Base-by-base conservation (phyloP, 2,888 invertebrate genomes). In the Patella caerulea region DNA sequence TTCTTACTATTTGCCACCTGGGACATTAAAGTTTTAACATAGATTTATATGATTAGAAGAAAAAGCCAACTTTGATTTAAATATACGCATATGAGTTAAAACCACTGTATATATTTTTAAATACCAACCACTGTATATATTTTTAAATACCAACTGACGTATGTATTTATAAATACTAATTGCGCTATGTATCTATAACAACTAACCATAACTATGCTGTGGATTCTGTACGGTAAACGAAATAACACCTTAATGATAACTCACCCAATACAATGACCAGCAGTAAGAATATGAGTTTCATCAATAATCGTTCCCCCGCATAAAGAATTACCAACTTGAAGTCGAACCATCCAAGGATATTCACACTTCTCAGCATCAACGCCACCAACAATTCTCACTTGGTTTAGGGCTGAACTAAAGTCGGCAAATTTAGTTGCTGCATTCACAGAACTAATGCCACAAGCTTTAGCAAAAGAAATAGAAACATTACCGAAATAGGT, bases 301-400 rank as follows among this genome's bases (percentile, higher is more conserved):
- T 72, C 72, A 72, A 72, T 72, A 53, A 72, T 72, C 19, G 72
- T n/a, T 53, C 72, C 72, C n/a, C 72, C 72, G 34, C 72, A 72
- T 45, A 72, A 53, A 24, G 45, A 72, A n/a, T 72, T 12, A 15
- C 72, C 72, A 53, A 72, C 53, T 52, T 45, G 45, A 53, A 72
- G 72, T n/a, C 53, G 72, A 53, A 53, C 72, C 72, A 72, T 72
- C 72, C 72, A 72, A 29, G 72, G 72, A n/a, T 72, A 45, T 72
- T 72, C 52, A n/a, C 72, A 72, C 34, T 72, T 17, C 72, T 72
- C 52, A 52, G 72, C 34, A 53, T 52, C 19, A 3, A 45, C 19
- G 12, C 72, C 72, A 14, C 72, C 72, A 19, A 72, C 72, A 45
- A 72, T 72, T 72, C 72, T 11, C n/a, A 72, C 52, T 34, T 45